Evolutionary conservation across 2,888 invertebrate genomes (phyloP), one percentile per base, ranked within the genome.

Genomic region (Drosophila ustulata): DNA sequence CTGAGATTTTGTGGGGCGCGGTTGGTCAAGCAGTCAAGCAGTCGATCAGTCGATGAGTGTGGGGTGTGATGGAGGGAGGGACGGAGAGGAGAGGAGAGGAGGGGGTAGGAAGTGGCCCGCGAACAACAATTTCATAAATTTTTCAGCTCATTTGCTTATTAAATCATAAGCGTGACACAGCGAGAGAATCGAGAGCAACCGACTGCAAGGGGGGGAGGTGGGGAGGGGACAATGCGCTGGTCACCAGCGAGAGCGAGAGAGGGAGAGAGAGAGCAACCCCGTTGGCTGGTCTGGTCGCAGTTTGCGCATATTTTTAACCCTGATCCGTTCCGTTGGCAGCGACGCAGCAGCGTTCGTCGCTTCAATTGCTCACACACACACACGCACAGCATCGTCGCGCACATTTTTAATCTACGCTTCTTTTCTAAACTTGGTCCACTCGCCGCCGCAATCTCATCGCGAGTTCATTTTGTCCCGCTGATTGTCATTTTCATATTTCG

Each of bases 71-170:
- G 41, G 2, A n/a, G 6, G 41, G 3, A 25, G 11, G 7, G n/a
- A 4, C 4, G 1, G 34, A 11, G 34, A 0, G 34, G 34, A 47
- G 11, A 46, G 28, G 18, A 18, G 18, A 18, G 18, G 18, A 1
- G 18, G 13, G 47, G 41, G 32, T 8, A 56, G 61, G 47, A 37
- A 32, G 61, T 47, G 47, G 57, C 43, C 43, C 47, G 63, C 67
- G 67, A 68, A 57, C 66, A 85, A 75, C 75, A 83, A 80, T 89
- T 86, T 78, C 71, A 89, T 83, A 68, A 90, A 82, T 84, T 84
- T 89, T 63, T 74, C 77, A 90, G 87, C 87, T 90, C 82, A 89
- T 90, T 89, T 90, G 89, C 84, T 90, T 89, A 89, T 88, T 90
- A 90, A 89, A 86, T 81, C 89, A 87, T 80, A 80, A 84, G 85